phyloP scores from a whole-genome alignment of 2,888 invertebrate species.

The Dynastes tityus region DNA sequence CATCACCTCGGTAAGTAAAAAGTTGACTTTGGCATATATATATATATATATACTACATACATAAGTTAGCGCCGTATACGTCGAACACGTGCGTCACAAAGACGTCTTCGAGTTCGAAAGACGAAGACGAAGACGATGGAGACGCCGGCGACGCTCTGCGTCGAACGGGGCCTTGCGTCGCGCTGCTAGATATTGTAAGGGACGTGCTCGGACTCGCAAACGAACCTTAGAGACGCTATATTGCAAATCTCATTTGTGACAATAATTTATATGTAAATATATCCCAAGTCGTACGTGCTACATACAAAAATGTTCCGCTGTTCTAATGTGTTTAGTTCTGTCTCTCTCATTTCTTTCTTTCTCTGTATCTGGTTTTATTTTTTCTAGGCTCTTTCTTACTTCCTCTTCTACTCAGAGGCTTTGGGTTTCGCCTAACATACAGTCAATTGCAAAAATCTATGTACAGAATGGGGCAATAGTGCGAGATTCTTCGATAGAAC shows the following conservation, averaged over 20 bases:
- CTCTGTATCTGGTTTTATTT: slow-evolving; percentile 14
- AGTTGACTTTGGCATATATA: slow-evolving; percentile 62
- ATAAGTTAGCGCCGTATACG: slow-evolving; percentile 60
- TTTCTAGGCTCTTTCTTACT: not conserved
- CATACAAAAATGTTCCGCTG: slow-evolving; percentile 61
- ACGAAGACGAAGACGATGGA: slow-evolving; percentile 57
- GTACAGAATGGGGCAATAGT: no score
- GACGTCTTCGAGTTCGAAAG: slow-evolving; percentile 56
- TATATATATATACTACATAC: no score
- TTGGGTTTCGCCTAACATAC: not conserved
- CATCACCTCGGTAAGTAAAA: slow-evolving; percentile 63
- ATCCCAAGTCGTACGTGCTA: slow-evolving; percentile 66
- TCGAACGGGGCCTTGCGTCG: slow-evolving; percentile 36
- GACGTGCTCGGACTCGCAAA: slow-evolving; percentile 64
- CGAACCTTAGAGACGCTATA: slow-evolving; percentile 65
- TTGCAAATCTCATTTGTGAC: slow-evolving; percentile 70
- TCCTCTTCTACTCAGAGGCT: not conserved
- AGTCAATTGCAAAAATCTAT: no score
- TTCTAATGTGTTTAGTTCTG: slow-evolving; percentile 50
- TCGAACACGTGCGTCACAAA: slow-evolving; percentile 65
- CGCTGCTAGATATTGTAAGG: slow-evolving; percentile 65
- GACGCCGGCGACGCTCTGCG: slow-evolving; percentile 28
- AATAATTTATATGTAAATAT: slow-evolving; percentile 71
- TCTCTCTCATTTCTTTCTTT: slow-evolving; percentile 13
- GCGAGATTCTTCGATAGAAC: no score